Percentiles rank a stretch among this genome's conserved stretches.
These are phyloP conservation scores for Anas bahamensis DNA, from an alignment of 2,797 vertebrate genomes.

Conservation along the genomic window DNA sequence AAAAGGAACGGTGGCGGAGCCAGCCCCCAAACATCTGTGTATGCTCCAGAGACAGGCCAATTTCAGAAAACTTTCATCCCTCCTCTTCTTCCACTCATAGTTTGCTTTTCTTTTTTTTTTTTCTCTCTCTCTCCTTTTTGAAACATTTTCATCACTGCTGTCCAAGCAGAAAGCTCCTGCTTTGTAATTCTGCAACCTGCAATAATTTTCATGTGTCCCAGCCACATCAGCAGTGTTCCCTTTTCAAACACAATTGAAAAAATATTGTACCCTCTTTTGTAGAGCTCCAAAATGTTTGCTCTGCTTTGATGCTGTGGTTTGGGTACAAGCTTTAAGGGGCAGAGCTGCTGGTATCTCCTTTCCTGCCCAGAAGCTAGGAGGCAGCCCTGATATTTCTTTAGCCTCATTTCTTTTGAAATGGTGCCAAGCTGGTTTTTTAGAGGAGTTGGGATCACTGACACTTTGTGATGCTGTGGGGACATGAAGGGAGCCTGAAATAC, in stretches of 20 bases:
- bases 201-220: neutral
- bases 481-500: neutral
- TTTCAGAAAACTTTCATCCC: neutral
- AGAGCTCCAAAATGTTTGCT: neutral
- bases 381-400: neutral
- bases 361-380: neutral
- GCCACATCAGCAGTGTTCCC: neutral
- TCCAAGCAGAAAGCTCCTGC: neutral
- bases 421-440: neutral
- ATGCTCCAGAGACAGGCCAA: neutral
- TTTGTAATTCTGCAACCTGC: neutral
- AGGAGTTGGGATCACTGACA: neutral
- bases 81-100: neutral
- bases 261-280: neutral
- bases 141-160: neutral
- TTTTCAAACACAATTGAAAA: neutral
- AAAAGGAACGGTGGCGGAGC: neutral
- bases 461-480: neutral
- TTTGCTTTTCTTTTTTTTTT: neutral
- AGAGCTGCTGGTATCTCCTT: neutral
- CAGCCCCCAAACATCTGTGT: neutral
- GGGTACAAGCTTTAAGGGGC: neutral
- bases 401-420: neutral
- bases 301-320: neutral
- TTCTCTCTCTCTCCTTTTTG: neutral